Conservation (phyloP, 2,888 invertebrate genomes). For the Drosophila robusta region DNA sequence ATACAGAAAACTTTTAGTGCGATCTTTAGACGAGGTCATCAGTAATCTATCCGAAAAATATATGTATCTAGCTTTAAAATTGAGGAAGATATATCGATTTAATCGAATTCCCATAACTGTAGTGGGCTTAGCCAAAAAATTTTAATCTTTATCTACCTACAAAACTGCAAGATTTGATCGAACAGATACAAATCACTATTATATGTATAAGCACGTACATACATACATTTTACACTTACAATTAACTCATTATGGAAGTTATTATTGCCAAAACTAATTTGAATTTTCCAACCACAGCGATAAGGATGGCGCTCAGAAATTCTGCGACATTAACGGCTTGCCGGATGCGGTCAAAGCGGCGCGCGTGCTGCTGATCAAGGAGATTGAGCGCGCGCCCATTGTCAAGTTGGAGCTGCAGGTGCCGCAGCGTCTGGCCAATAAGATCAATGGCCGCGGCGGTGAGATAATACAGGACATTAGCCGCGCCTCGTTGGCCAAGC, state of each 20-base stretch:
- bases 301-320: slow-evolving; percentile 87
- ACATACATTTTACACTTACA: too few species aligned
- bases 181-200: too few species aligned
- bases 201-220: too few species aligned
- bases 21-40: too few species aligned
- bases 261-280: neutral
- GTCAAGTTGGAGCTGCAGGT: slow-evolving; percentile 89
- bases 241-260: neutral
- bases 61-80: too few species aligned
- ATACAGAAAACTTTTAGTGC: too few species aligned
- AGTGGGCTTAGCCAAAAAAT: too few species aligned
- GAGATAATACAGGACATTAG: slow-evolving; percentile 90
- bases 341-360: slow-evolving; percentile 89
- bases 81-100: too few species aligned
- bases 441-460: slow-evolving; percentile 91
- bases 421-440: slow-evolving; percentile 88
- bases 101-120: too few species aligned
- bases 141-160: too few species aligned
- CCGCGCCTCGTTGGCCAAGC: slow-evolving; percentile 90
- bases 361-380: slow-evolving; percentile 89
- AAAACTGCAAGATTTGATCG: too few species aligned
- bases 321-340: slow-evolving; percentile 90
- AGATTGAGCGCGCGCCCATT: slow-evolving; percentile 89
- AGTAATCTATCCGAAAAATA: too few species aligned
- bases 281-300: slow-evolving; percentile 84